Evolutionary conservation across 2,888 invertebrate genomes (phyloP).

Genomic region (Chironomus riparius): DNA sequence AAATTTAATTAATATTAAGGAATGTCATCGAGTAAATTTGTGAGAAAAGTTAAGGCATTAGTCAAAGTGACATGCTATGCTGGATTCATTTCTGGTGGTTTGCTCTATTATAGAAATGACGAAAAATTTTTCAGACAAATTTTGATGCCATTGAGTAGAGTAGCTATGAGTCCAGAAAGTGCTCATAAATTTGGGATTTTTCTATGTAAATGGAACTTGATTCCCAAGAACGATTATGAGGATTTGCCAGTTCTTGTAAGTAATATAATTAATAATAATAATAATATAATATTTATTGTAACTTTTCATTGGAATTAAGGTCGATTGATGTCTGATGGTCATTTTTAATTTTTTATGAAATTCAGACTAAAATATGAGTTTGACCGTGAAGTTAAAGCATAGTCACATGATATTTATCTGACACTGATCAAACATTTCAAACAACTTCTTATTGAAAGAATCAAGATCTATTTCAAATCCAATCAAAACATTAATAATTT

Average conservation of each 20-base stretch:
- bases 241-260: conserved; percentile 60
- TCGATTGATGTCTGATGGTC: too few species aligned
- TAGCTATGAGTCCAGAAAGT: conserved; percentile 68
- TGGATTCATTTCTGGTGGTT: conserved; percentile 53
- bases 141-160: conserved; percentile 60
- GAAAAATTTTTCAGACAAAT: conserved; percentile 67
- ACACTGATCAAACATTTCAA: too few species aligned
- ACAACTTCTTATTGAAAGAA: too few species aligned
- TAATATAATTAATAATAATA: not conserved
- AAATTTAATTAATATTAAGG: not conserved
- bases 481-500: too few species aligned
- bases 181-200: conserved; percentile 72
- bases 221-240: conserved; percentile 50
- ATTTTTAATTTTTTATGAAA: too few species aligned
- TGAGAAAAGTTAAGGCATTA: not conserved
- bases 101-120: conserved; percentile 64
- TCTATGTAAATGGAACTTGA: conserved; percentile 65
- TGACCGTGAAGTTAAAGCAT: too few species aligned
- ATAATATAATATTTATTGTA: too few species aligned
- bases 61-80: conserved; percentile 39
- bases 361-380: too few species aligned
- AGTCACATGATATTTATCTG: too few species aligned
- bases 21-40: conserved; percentile 10
- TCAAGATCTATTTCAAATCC: too few species aligned
- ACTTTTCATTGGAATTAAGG: too few species aligned